Evolutionary conservation across 2,113 vertebrate species (phyloP).

Genomic region (Hypocryptadius cinnamomeus): DNA sequence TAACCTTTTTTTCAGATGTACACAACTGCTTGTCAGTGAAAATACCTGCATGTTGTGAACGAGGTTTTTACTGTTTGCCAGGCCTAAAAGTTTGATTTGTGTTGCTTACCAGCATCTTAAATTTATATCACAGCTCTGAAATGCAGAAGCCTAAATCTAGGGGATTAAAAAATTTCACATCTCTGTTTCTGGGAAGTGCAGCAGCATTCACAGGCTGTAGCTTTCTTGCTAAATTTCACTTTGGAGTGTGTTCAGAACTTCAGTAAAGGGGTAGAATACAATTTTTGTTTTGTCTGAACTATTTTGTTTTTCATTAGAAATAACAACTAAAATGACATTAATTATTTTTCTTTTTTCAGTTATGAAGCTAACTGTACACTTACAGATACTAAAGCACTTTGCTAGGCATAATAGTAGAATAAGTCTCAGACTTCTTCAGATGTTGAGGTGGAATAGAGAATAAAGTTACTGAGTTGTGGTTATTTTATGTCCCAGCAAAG

Average conservation of each 20-base stretch:
- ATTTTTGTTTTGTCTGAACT: neutral
- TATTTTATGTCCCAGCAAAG: neutral
- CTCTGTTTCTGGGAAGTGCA: neutral
- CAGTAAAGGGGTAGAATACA: neutral
- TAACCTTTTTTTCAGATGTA: neutral
- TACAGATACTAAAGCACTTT: neutral
- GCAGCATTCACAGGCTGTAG: neutral
- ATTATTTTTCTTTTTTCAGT: neutral
- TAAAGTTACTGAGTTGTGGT: neutral
- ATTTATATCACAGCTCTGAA: neutral
- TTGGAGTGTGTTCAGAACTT: neutral
- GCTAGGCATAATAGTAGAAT: neutral
- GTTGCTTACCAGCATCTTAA: neutral
- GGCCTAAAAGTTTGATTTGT: neutral
- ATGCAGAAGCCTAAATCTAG: neutral
- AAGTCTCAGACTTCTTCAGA: neutral
- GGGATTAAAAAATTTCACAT: neutral
- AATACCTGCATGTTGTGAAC: neutral
- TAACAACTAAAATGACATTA: neutral
- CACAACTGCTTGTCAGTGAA: neutral
- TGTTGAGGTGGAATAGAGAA: neutral
- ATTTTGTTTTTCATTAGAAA: neutral
- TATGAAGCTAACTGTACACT: neutral
- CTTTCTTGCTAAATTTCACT: neutral
- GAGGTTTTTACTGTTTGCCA: neutral